These are phyloP conservation scores for Cherax destructor DNA, from an alignment of 1,140 invertebrate genomes.

Conservation along the genomic window DNA sequence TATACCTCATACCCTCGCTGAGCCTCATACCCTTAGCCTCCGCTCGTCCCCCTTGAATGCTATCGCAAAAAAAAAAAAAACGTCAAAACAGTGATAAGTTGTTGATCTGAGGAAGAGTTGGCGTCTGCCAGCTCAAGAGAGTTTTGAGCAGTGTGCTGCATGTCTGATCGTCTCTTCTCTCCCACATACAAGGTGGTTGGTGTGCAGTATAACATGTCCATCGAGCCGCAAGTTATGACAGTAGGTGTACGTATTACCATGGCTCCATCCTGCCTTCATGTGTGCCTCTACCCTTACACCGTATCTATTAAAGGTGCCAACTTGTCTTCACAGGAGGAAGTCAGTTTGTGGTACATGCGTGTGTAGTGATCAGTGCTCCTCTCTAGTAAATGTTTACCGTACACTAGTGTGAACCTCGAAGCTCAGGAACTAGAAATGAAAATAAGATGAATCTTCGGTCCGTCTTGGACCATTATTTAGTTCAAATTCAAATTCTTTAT, in stretches of 20 bases:
- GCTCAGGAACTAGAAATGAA: no score
- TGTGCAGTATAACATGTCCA: background rate
- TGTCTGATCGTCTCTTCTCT: background rate
- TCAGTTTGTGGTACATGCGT: no score
- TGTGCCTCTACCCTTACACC: no score
- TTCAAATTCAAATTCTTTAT: no score
- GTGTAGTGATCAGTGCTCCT: no score
- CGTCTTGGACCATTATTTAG: no score
- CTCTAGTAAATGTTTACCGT: no score
- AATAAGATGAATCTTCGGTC: no score
- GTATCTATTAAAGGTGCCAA: no score
- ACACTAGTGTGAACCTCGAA: no score
- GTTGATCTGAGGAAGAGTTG: background rate
- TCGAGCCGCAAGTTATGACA: background rate
- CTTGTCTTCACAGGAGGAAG: no score
- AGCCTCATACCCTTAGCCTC: background rate
- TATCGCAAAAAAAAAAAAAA: background rate
- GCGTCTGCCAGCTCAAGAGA: background rate
- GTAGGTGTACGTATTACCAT: conserved; percentile 2
- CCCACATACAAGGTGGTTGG: background rate
- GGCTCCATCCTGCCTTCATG: background rate
- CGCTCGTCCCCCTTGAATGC: background rate
- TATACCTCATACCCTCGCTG: background rate
- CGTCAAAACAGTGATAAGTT: background rate
- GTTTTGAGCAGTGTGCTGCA: background rate